Percentiles rank a stretch among this genome's conserved stretches.
Conservation (phyloP, 2,797 vertebrate genomes). For the Arrhamphus sclerolepis region DNA sequence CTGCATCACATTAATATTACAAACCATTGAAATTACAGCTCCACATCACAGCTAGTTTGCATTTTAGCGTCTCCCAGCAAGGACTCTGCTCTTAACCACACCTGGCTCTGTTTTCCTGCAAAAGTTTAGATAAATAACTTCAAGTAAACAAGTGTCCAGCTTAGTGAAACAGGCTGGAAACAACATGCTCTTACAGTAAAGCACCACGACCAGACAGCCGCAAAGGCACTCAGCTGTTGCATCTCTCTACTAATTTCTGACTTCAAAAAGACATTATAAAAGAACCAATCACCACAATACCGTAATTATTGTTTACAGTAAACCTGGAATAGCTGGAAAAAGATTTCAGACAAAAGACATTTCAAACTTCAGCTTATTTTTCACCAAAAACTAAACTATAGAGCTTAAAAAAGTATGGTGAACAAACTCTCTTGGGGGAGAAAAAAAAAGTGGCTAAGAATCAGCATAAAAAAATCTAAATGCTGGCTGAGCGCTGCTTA, state of each 20-base stretch:
- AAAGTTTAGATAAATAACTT: conserved; percentile 45
- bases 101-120: conserved; percentile 50
- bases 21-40: conserved; percentile 23
- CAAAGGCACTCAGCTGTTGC: conserved; percentile 20
- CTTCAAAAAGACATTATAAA: conserved; percentile 40
- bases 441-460: too few relatives aligned
- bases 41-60: conserved; percentile 25
- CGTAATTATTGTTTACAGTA: conserved; percentile 57
- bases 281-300: conserved; percentile 30
- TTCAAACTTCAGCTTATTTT: background rate
- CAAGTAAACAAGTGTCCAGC: conserved; percentile 45
- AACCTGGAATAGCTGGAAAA: conserved; percentile 48
- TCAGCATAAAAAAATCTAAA: too few relatives aligned
- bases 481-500: too few relatives aligned
- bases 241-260: conserved; percentile 35
- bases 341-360: conserved; percentile 33
- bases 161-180: conserved; percentile 53
- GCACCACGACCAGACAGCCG: background rate
- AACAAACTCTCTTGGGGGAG: too few relatives aligned
- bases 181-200: conserved; percentile 24
- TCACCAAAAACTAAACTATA: too few relatives aligned
- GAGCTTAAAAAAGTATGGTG: too few relatives aligned
- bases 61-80: conserved; percentile 35
- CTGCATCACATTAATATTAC: conserved; percentile 18
- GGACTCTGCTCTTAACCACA: conserved; percentile 50